A percentile compares a stretch with the other conserved stretches of the same genome.
Evolutionary conservation across 2,888 invertebrate species (phyloP).

Genomic region (Halictus ligatus): DNA sequence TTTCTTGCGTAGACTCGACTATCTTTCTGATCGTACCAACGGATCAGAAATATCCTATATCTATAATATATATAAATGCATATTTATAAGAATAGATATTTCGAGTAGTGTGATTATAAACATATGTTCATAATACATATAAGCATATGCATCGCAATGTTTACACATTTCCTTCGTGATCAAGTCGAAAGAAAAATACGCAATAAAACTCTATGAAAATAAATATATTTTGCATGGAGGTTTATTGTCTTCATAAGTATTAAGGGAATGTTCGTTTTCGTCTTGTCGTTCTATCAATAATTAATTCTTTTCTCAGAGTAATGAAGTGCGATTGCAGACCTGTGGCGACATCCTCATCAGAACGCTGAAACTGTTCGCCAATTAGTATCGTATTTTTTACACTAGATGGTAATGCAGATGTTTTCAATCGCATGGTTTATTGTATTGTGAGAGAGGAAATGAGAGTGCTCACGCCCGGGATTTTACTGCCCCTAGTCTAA

Average conservation of each 20-base stretch:
- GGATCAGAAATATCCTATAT: not conserved
- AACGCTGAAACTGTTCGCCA: not conserved
- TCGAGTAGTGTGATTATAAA: constrained; percentile 12
- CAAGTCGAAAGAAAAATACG: not conserved
- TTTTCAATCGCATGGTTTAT: not conserved
- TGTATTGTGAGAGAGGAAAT: too few relatives aligned
- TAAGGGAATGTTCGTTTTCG: not conserved
- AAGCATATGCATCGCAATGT: not conserved
- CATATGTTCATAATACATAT: not conserved
- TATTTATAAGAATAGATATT: constrained; percentile 20
- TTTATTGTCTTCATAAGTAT: not conserved
- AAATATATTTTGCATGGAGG: constrained; percentile 35
- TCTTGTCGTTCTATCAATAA: too few relatives aligned
- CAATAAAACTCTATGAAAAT: constrained; percentile 31
- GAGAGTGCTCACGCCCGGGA: too few relatives aligned
- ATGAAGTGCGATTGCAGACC: too few relatives aligned
- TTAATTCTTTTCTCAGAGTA: too few relatives aligned
- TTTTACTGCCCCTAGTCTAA: too few relatives aligned
- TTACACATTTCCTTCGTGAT: constrained; percentile 27
- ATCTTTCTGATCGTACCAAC: too few relatives aligned
- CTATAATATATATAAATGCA: not conserved
- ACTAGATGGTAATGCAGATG: not conserved
- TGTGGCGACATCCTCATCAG: too few relatives aligned
- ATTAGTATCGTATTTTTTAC: not conserved
- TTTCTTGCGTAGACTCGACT: too few relatives aligned